Base-by-base conservation (phyloP, 1,140 invertebrate genomes). In the Latrodectus geometricus region DNA sequence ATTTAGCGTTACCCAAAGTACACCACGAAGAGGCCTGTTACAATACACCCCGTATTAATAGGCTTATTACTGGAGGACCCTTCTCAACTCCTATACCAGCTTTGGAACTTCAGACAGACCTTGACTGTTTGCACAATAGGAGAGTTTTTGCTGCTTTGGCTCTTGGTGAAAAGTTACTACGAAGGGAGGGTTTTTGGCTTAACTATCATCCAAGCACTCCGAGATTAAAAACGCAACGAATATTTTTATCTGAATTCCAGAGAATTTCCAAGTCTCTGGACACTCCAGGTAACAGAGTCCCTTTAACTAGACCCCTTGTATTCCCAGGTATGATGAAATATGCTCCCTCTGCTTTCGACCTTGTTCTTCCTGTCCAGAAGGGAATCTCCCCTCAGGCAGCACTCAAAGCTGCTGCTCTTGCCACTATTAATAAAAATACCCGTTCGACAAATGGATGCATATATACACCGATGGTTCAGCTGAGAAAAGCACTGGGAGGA, bases 341-440 rank as follows among this genome's bases (percentile, higher is more conserved):
- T n/a, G 66, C 66, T 9, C 9, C 20, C n/a, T 17, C 66, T 11
- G 66, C 20, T 69, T n/a, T n/a, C n/a, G 15, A 69, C 66, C 66
- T 69, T 69, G 66, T 69, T 8, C 66, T 69, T 21, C 20, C 20
- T n/a, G 66, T 21, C 20, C 66, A n/a, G 66, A 69, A 69, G 66
- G 66, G 66, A 69, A n/a, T 69, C 8, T 69, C 66, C 20, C 20
- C n/a, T 69, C 66, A 69, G n/a, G n/a, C n/a, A n/a, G n/a, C n/a
- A n/a, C n/a, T n/a, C n/a, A n/a, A n/a, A n/a, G n/a, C n/a, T n/a
- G n/a, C n/a, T n/a, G n/a, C n/a, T n/a, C n/a, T n/a, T n/a, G n/a
- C n/a, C n/a, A n/a, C n/a, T n/a, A n/a, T n/a, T n/a, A n/a, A n/a
- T n/a, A n/a, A n/a, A n/a, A n/a, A n/a, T n/a, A n/a, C n/a, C n/a